These are phyloP conservation scores for Smittia aterrima DNA, from an alignment of 2,888 invertebrate species.

Conservation along the genomic window DNA sequence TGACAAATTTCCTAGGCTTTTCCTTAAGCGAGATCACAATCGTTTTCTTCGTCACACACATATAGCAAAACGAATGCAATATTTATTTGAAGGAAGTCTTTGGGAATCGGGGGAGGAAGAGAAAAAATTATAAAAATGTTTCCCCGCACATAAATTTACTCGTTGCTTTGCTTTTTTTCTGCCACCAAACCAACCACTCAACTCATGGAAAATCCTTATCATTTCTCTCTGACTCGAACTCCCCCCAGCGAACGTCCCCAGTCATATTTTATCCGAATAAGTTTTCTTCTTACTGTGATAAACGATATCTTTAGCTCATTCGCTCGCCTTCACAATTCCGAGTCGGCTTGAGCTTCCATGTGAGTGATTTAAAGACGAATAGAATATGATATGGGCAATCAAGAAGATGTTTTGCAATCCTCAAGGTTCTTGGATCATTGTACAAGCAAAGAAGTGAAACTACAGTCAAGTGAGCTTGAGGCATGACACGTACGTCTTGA, in stretches of 20 bases:
- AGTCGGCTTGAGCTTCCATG: background rate
- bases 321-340: background rate
- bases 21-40: background rate
- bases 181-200: background rate
- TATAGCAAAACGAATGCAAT: background rate
- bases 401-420: slow-evolving; percentile 10
- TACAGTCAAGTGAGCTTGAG: background rate
- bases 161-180: background rate
- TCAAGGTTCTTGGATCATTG: background rate
- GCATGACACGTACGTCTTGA: background rate
- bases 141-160: slow-evolving; percentile 12
- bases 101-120: background rate
- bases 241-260: background rate
- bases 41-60: background rate
- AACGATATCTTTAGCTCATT: background rate
- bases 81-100: background rate
- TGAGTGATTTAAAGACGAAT: slow-evolving; percentile 13
- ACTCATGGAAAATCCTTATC: background rate
- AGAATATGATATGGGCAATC: slow-evolving; percentile 35
- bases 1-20: background rate
- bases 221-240: background rate
- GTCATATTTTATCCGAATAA: background rate
- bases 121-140: background rate
- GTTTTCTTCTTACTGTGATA: background rate
- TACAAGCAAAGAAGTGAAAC: background rate